Evolutionary conservation across 2,797 vertebrate genomes (phyloP).

Genomic region (Helicolenus hilgendorfi): DNA sequence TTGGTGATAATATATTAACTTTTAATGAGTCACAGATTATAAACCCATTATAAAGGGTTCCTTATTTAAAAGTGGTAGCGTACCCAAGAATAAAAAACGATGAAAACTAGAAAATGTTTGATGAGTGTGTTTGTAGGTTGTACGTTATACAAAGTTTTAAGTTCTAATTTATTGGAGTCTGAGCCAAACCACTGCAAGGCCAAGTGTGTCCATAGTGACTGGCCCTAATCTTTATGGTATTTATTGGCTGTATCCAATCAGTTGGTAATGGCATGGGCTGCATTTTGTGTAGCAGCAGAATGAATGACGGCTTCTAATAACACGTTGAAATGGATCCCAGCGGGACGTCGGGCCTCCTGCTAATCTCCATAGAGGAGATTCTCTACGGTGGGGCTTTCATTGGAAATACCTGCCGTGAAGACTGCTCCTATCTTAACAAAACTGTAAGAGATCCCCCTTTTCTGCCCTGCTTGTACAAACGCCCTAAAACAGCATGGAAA

Average conservation of each 20-base stretch:
- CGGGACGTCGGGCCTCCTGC: constrained; percentile 50
- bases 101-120: neutral
- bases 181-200: neutral
- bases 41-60: neutral
- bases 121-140: neutral
- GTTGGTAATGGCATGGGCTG: constrained; percentile 41
- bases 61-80: neutral
- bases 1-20: neutral
- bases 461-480: constrained; percentile 55
- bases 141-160: neutral
- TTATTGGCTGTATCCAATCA: constrained; percentile 70
- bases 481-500: constrained; percentile 45
- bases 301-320: constrained; percentile 72
- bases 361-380: constrained; percentile 64
- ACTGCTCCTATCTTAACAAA: constrained; percentile 59
- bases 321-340: constrained; percentile 72
- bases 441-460: constrained; percentile 65
- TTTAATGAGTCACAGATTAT: neutral
- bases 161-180: neutral
- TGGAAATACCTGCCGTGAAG: constrained; percentile 70
- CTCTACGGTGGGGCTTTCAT: constrained; percentile 60
- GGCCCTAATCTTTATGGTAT: constrained; percentile 27
- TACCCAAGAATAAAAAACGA: neutral
- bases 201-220: constrained; percentile 36
- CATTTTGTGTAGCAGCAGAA: constrained; percentile 37